These are phyloP conservation scores for Sterrhoptilus dennistouni DNA, from an alignment of 2,113 vertebrate species.

Conservation along the genomic window DNA sequence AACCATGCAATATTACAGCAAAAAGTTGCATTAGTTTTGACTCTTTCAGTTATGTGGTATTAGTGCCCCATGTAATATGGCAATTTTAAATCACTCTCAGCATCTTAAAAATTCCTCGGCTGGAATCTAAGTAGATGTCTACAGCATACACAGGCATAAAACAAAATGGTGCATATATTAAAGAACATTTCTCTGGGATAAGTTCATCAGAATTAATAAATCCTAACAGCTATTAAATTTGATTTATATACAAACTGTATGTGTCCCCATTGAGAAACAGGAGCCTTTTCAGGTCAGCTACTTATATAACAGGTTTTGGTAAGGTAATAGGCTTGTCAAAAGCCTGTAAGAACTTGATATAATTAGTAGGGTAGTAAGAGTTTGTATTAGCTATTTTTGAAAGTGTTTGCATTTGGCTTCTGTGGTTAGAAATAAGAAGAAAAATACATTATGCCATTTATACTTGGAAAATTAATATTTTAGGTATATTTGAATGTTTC, in stretches of 20 bases:
- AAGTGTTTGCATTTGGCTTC: not conserved
- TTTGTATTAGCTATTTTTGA: not conserved
- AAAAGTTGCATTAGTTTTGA: not conserved
- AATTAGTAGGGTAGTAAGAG: not conserved
- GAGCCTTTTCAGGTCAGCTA: not conserved
- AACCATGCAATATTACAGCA: not conserved
- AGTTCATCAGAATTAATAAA: not conserved
- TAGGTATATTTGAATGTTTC: not conserved
- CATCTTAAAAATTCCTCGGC: not conserved
- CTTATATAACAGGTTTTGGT: not conserved
- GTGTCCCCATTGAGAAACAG: not conserved
- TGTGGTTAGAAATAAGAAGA: not conserved
- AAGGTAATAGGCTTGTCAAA: slow-evolving; percentile 12
- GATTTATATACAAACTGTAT: not conserved
- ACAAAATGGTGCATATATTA: not conserved
- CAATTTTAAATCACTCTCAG: not conserved
- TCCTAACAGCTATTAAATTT: not conserved
- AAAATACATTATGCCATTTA: not conserved
- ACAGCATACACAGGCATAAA: not conserved
- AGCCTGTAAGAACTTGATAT: not conserved
- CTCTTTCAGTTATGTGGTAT: not conserved
- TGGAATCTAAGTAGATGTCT: not conserved
- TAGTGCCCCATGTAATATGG: not conserved
- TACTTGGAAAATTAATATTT: not conserved
- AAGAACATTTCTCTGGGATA: not conserved